Percentiles rank a stretch among this genome's conserved stretches.
Evolutionary conservation across 2,888 invertebrate species (phyloP).

Genomic region (Drosophila gaucha): DNA sequence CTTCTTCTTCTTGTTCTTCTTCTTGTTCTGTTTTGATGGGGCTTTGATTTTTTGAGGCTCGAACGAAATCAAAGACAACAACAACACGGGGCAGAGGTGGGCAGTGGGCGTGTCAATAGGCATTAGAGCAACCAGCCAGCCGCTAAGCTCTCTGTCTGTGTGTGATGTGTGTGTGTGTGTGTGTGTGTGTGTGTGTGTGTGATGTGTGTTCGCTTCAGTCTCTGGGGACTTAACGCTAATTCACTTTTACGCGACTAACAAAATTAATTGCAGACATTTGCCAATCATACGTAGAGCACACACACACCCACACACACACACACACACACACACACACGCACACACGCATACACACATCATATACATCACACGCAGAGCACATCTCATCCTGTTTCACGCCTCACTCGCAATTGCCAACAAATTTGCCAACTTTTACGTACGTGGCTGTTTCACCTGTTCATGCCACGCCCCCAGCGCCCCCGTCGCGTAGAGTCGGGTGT

Average conservation of each 20-base stretch:
- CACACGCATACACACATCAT: neutral
- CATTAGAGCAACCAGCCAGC: constrained; percentile 32
- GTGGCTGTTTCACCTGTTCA: constrained; percentile 37
- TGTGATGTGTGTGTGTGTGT: neutral
- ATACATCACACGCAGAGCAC: neutral
- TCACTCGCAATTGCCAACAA: constrained; percentile 49
- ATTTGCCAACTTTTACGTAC: constrained; percentile 46
- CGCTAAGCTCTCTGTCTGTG: constrained; percentile 11
- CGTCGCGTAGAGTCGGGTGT: constrained; percentile 19
- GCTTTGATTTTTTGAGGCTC: constrained; percentile 61
- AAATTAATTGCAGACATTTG: constrained; percentile 75
- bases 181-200: constrained; percentile 13
- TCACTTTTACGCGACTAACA: constrained; percentile 68
- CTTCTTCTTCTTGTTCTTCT: neutral
- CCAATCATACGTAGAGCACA: constrained; percentile 45
- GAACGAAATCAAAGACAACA: constrained; percentile 53
- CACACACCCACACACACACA: constrained; percentile 6
- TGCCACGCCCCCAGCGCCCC: neutral
- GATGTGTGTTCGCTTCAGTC: constrained; percentile 17
- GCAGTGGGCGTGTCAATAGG: constrained; percentile 32
- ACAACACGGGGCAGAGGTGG: neutral
- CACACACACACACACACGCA: neutral
- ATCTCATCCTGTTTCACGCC: constrained; percentile 35
- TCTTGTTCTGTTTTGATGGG: constrained; percentile 25
- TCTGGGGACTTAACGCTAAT: constrained; percentile 62